Evolutionary conservation across 1,140 invertebrate genomes (phyloP).

Genomic region (Drosophila nikananu): DNA sequence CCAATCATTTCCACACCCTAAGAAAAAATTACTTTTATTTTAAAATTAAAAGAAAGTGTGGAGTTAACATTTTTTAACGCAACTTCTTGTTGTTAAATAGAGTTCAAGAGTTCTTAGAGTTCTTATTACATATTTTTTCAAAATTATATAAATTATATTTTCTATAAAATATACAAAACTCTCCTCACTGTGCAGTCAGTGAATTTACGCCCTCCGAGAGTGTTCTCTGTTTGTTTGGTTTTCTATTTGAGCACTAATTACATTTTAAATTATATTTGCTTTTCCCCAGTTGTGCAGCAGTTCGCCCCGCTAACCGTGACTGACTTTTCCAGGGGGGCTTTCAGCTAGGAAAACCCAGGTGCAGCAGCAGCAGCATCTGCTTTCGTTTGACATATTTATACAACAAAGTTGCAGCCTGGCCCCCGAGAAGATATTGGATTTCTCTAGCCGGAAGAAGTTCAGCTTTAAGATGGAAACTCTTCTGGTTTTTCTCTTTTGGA

Average conservation of each 20-base stretch:
- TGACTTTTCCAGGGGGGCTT: conserved; percentile 35
- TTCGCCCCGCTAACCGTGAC: conserved; percentile 60
- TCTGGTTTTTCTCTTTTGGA: background rate
- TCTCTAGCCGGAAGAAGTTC: background rate
- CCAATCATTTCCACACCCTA: no score
- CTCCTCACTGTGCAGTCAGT: background rate
- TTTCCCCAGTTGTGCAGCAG: conserved; percentile 59
- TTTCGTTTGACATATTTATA: conserved; percentile 78
- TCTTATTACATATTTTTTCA: background rate
- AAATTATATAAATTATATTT: background rate
- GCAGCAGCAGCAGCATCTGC: conserved; percentile 47
- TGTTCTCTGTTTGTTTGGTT: conserved; percentile 74
- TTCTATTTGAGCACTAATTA: conserved; percentile 84
- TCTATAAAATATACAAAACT: background rate
- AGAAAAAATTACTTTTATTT: no score
- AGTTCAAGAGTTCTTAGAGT: accelerated
- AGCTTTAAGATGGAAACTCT: conserved; percentile 14
- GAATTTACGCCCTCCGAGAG: conserved; percentile 40
- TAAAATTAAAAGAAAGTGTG: background rate
- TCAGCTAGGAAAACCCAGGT: conserved; percentile 32
- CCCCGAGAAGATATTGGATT: conserved; percentile 41
- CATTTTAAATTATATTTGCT: conserved; percentile 84
- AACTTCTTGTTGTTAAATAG: background rate
- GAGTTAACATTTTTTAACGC: background rate
- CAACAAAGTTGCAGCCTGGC: conserved; percentile 71